phyloP scores from a whole-genome alignment of 2,797 vertebrate genomes.

The Malurus leucopterus region DNA sequence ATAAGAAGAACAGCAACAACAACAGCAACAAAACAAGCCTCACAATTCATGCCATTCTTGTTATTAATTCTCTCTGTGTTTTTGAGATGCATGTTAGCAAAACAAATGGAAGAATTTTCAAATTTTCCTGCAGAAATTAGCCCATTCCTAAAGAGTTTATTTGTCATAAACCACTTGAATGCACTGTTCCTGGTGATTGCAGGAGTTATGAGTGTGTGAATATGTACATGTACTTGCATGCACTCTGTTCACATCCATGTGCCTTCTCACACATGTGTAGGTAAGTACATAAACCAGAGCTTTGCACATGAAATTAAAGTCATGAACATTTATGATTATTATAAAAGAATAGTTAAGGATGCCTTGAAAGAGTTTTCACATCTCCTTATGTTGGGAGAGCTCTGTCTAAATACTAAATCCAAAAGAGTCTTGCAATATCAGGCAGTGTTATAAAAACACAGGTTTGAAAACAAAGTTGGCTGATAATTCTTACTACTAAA shows the following conservation, averaged over 20 bases:
- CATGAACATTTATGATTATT: rapidly evolving
- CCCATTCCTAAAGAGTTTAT: neutral
- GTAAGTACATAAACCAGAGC: rapidly evolving
- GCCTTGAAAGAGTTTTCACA: neutral
- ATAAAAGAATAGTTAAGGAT: neutral
- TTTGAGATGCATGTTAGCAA: neutral
- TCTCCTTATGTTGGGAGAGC: neutral
- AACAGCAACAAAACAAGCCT: rapidly evolving
- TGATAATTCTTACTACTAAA: neutral
- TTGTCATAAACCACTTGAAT: neutral
- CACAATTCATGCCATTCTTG: neutral
- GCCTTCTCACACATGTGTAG: neutral
- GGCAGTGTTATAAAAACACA: rapidly evolving
- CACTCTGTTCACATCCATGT: neutral
- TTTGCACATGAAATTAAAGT: neutral
- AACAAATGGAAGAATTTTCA: neutral
- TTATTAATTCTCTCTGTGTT: neutral
- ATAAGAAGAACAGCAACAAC: rapidly evolving
- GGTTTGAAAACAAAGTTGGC: neutral
- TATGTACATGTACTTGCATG: neutral
- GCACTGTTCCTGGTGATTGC: neutral
- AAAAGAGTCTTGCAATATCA: neutral
- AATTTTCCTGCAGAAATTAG: neutral
- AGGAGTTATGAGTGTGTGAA: neutral
- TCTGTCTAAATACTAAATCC: neutral